Evolutionary conservation across 1,140 invertebrate genomes (phyloP).

Genomic region (Magallana gigas): DNA sequence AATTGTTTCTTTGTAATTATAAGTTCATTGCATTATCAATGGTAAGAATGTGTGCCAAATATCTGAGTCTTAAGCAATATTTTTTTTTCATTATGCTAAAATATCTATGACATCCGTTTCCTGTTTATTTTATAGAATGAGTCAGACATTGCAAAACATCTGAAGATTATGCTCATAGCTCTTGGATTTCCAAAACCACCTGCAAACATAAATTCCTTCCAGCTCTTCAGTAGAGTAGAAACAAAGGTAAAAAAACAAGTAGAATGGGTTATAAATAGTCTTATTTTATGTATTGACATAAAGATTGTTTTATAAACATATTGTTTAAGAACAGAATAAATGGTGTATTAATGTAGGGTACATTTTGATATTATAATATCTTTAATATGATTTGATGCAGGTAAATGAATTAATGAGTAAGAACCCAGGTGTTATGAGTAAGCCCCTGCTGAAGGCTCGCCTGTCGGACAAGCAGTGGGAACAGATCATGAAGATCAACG

Average conservation of each 20-base stretch:
- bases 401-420: slow-evolving; percentile 86
- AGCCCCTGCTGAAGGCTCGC: slow-evolving; percentile 88
- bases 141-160: slow-evolving; percentile 87
- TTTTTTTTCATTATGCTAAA: background rate
- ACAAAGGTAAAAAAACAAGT: slow-evolving; percentile 80
- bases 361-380: no score
- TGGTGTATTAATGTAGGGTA: no score
- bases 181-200: slow-evolving; percentile 92
- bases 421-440: slow-evolving; percentile 84
- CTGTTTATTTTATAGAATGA: slow-evolving; percentile 84
- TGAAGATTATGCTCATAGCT: slow-evolving; percentile 88
- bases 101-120: background rate
- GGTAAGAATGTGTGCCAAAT: background rate
- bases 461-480: slow-evolving; percentile 92
- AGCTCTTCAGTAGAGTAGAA: slow-evolving; percentile 89
- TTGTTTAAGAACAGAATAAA: no score
- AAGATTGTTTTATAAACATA: no score
- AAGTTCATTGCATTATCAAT: background rate
- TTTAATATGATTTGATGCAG: slow-evolving; percentile 61
- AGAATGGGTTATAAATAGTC: no score
- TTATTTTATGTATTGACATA: no score
- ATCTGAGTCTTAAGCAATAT: no score
- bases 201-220: slow-evolving; percentile 86
- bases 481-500: slow-evolving; percentile 84
- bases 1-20: background rate